Conservation (phyloP, 2,113 vertebrate species). For the Psammodynastes pulverulentus region DNA sequence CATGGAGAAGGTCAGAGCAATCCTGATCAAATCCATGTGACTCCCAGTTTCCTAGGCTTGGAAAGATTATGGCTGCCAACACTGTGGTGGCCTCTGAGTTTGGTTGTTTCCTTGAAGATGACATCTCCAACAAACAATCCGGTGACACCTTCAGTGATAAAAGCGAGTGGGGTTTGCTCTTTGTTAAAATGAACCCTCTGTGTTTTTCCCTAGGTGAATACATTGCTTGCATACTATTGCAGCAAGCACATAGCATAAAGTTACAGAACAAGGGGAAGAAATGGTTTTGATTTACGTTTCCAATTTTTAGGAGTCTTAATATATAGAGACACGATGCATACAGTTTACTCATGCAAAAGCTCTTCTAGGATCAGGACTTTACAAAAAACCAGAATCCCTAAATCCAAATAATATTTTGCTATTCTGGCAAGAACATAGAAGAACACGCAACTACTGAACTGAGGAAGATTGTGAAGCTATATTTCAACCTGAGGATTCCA, state of each 20-base stretch:
- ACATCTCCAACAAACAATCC: not conserved
- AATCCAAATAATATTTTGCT: not conserved
- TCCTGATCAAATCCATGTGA: constrained; percentile 8
- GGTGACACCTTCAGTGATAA: not conserved
- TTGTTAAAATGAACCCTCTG: not conserved
- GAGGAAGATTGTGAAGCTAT: not conserved
- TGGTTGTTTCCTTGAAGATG: not conserved
- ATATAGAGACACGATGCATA: not conserved
- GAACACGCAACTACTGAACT: not conserved
- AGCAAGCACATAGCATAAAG: not conserved
- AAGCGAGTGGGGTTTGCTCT: not conserved
- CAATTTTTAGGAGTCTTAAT: not conserved
- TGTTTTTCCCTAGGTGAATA: not conserved
- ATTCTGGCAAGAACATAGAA: not conserved
- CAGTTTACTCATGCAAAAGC: not conserved
- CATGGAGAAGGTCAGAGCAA: constrained; percentile 17
- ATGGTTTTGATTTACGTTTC: not conserved
- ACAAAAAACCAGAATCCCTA: not conserved
- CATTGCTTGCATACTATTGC: not conserved
- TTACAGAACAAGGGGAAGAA: not conserved
- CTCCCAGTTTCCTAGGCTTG: not conserved
- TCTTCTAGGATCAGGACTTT: not conserved
- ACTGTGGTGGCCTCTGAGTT: not conserved
- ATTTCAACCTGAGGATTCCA: not conserved
- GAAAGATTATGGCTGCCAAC: not conserved